phyloP scores from a whole-genome alignment of 2,113 vertebrate genomes.

The Chloroceryle aenea region DNA sequence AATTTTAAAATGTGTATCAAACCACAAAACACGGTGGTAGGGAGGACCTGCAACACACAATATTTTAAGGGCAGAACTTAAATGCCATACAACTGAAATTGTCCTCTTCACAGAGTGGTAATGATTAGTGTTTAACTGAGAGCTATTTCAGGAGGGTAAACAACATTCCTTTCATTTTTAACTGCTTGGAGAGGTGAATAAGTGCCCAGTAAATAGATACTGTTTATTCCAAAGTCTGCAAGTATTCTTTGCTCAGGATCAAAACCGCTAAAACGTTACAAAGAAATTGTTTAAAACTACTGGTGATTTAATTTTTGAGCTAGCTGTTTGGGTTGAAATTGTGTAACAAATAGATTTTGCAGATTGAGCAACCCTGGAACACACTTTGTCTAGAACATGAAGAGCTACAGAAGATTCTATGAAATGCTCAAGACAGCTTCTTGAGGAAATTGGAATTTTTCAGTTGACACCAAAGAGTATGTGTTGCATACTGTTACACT shows the following conservation, averaged over 20 bases:
- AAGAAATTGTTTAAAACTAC: not conserved
- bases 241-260: not conserved
- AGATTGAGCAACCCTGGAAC: not conserved
- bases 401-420: accelerated
- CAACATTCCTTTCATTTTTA: conserved; percentile 55
- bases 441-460: not conserved
- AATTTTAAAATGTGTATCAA: conserved; percentile 14
- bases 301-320: not conserved
- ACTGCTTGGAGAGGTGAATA: not conserved
- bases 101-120: not conserved
- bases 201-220: not conserved
- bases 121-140: conserved; percentile 12
- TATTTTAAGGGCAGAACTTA: not conserved
- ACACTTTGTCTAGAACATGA: not conserved
- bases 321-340: not conserved
- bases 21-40: not conserved
- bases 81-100: not conserved
- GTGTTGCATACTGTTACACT: not conserved
- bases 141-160: conserved; percentile 42
- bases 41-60: not conserved
- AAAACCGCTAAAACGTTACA: not conserved
- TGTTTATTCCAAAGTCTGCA: not conserved
- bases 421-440: not conserved
- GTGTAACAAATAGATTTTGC: not conserved
- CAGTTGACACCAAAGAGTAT: not conserved